Base-by-base conservation (phyloP, 2,797 vertebrate genomes). In the Gymnoscopelus braueri region DNA sequence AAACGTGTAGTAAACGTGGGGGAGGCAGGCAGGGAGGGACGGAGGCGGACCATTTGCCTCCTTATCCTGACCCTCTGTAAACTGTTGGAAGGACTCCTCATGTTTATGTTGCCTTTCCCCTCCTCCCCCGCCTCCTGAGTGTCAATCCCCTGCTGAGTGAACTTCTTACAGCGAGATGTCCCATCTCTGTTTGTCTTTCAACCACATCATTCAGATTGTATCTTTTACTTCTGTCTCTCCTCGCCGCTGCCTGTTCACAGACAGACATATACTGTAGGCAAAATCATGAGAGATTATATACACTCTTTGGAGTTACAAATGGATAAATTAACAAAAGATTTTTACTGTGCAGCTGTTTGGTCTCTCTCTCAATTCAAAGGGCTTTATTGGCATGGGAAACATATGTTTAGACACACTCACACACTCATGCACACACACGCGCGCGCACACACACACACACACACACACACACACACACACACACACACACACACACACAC, bases 31-130 rank as follows among this genome's bases (percentile, higher is more conserved):
- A 63, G 77, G 67, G 69, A 61, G 19, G 44, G 7, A 12, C 9
- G 64, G 65, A 70, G 70, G 81, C 63, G 74, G 68, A 48, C 48
- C 8, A 53, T 63, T 50, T 50, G 67, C 51, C 67, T 75, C 82
- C 73, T 80, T 84, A 70, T 71, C 67, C 71, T 49, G 48, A 58
- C 67, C 12, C 78, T 84, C 71, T 81, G 62, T 79, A 79, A 84
- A 81, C 78, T 87, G 58, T 77, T 71, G 64, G 68, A 75, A 70
- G 65, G 74, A 74, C 75, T 75, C 77, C 67, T 71, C 67, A 80
- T 76, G 59, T 70, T 67, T 49, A 55, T 66, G 13, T 23, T 50
- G 35, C 13, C 14, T 26, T n/a, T 24, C 15, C 49, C 72, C 60
- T 59, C 13, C 49, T 53, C 15, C 39, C 60, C 11, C 23, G 48